Percentiles rank a stretch among this genome's conserved stretches.
Evolutionary conservation across 2,888 invertebrate species (phyloP).

Genomic region (Spilarctia lutea): DNA sequence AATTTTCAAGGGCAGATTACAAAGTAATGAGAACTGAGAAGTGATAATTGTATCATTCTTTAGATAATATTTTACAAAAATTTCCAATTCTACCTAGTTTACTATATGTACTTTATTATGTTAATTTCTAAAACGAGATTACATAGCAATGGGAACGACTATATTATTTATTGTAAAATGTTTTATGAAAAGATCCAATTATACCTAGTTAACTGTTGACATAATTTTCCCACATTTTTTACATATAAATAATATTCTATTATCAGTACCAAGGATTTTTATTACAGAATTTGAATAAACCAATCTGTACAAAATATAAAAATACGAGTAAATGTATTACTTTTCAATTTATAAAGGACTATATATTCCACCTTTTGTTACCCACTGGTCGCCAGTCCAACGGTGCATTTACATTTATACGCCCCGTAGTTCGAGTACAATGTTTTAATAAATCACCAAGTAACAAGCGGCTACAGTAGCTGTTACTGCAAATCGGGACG

Average conservation of each 20-base stretch:
- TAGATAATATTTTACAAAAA: too few species aligned
- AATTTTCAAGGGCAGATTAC: not conserved
- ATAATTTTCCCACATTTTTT: not conserved
- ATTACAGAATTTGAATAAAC: too few species aligned
- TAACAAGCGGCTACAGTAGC: conserved; percentile 69
- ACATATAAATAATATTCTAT: not conserved
- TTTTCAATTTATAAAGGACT: not conserved
- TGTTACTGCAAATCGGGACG: conserved; percentile 72
- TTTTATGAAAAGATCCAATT: not conserved
- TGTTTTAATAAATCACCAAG: conserved; percentile 75
- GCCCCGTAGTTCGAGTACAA: conserved; percentile 65
- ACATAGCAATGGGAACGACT: not conserved
- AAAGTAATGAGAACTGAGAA: too few species aligned
- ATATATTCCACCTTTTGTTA: conserved; percentile 12
- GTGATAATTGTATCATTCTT: too few species aligned
- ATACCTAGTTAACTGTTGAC: too few species aligned
- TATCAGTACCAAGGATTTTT: too few species aligned
- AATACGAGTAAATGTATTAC: not conserved
- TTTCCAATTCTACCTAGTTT: too few species aligned
- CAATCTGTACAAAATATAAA: not conserved
- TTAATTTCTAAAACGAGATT: too few species aligned
- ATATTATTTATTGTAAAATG: not conserved
- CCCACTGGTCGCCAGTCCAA: conserved; percentile 37
- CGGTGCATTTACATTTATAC: conserved; percentile 67
- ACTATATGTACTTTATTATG: too few species aligned